Evolutionary conservation across 2,113 vertebrate genomes (phyloP).

Genomic region (Colius striatus): DNA sequence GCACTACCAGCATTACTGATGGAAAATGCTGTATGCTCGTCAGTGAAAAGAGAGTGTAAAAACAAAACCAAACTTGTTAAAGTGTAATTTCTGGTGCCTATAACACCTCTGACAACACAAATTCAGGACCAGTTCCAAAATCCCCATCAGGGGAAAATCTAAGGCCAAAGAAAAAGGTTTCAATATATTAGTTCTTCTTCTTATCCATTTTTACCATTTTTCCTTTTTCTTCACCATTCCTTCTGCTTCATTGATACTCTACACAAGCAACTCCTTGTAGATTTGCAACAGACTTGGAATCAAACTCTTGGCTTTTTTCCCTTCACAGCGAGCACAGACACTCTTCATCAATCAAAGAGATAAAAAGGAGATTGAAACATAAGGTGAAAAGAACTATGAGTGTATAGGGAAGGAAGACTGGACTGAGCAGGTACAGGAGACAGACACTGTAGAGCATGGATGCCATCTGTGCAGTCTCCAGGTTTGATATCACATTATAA

Average conservation of each 20-base stretch:
- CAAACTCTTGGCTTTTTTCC: background rate
- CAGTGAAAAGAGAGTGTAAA: background rate
- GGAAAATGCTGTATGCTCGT: background rate
- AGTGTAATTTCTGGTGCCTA: background rate
- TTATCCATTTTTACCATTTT: background rate
- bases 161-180: background rate
- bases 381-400: background rate
- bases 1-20: background rate
- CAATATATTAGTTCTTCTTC: background rate
- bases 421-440: background rate
- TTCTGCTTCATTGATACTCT: background rate
- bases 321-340: background rate
- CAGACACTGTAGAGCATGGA: rapidly evolving
- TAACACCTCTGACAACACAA: background rate
- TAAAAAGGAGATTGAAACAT: background rate
- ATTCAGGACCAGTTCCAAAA: background rate
- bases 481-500: background rate
- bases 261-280: background rate
- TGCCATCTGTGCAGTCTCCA: background rate
- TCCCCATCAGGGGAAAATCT: background rate
- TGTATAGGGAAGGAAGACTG: background rate
- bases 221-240: background rate
- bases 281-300: background rate
- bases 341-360: background rate
- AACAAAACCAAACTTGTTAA: background rate